Evolutionary conservation across 1,140 invertebrate genomes (phyloP).

Genomic region (Carposina sasakii): DNA sequence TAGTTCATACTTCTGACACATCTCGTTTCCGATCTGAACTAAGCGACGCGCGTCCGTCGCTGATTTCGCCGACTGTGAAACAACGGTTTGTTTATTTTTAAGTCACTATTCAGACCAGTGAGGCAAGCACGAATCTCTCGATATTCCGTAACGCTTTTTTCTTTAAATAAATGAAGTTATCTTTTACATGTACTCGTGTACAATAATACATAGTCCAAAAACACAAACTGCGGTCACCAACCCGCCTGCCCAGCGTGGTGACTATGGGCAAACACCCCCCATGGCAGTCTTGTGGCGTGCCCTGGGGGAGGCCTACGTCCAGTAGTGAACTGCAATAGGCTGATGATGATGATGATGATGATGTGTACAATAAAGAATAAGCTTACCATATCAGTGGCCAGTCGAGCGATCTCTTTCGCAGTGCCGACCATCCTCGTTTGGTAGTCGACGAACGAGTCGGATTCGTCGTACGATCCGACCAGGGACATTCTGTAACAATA

Average conservation of each 20-base stretch:
- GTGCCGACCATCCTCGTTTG: slow-evolving; percentile 96
- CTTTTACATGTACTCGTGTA: too few species aligned
- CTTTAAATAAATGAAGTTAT: too few species aligned
- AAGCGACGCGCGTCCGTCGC: slow-evolving; percentile 80
- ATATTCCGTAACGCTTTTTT: too few species aligned
- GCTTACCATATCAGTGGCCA: slow-evolving; percentile 94
- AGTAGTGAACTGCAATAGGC: neutral
- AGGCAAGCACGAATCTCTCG: too few species aligned
- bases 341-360: neutral
- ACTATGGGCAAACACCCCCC: too few species aligned
- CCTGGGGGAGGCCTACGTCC: neutral
- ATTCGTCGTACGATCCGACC: slow-evolving; percentile 72
- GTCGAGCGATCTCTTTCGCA: slow-evolving; percentile 93
- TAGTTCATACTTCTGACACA: slow-evolving; percentile 91
- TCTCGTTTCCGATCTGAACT: slow-evolving; percentile 85
- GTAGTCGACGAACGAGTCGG: slow-evolving; percentile 92
- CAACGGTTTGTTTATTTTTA: too few species aligned
- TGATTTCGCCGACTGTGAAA: slow-evolving; percentile 80
- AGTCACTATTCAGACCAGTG: too few species aligned
- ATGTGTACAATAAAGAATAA: neutral
- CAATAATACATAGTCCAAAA: too few species aligned
- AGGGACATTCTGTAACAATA: slow-evolving; percentile 67
- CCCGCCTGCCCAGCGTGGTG: too few species aligned
- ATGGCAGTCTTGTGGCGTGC: too few species aligned
- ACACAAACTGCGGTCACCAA: too few species aligned